These are phyloP conservation scores for Hycleus phaleratus DNA, from an alignment of 1,140 invertebrate species.

Conservation along the genomic window DNA sequence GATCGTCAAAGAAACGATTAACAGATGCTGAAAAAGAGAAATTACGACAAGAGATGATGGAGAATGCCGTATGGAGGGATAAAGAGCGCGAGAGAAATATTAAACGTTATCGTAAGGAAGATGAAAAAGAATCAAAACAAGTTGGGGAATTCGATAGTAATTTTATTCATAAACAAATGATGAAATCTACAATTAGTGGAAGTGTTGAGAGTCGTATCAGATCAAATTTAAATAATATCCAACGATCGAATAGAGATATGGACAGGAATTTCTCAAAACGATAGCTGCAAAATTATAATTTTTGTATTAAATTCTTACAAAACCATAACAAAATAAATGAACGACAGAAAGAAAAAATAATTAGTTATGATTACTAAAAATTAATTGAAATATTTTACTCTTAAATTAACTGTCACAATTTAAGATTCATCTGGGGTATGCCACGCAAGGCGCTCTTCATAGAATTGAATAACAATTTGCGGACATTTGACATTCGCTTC, in stretches of 20 bases:
- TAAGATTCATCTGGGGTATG: constrained; percentile 58
- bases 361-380: no score
- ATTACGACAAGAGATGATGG: constrained; percentile 71
- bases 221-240: constrained; percentile 75
- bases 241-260: constrained; percentile 59
- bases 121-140: constrained; percentile 50
- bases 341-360: no score
- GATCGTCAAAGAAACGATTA: constrained; percentile 35
- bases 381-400: no score
- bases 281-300: constrained; percentile 19
- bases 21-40: constrained; percentile 64
- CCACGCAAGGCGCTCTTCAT: constrained; percentile 93
- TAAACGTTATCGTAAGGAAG: constrained; percentile 54
- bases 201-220: constrained; percentile 70
- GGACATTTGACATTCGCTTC: constrained; percentile 89
- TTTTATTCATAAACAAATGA: constrained; percentile 56
- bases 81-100: constrained; percentile 57
- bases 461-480: constrained; percentile 93
- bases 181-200: constrained; percentile 54
- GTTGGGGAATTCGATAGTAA: constrained; percentile 42
- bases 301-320: no score
- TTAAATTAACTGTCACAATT: constrained; percentile 3
- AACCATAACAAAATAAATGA: no score
- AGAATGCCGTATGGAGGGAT: constrained; percentile 65
- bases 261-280: constrained; percentile 62